Evolutionary conservation across 2,797 vertebrate genomes (phyloP), one percentile per base, ranked within the genome.

Genomic region (Alosa sapidissima): DNA sequence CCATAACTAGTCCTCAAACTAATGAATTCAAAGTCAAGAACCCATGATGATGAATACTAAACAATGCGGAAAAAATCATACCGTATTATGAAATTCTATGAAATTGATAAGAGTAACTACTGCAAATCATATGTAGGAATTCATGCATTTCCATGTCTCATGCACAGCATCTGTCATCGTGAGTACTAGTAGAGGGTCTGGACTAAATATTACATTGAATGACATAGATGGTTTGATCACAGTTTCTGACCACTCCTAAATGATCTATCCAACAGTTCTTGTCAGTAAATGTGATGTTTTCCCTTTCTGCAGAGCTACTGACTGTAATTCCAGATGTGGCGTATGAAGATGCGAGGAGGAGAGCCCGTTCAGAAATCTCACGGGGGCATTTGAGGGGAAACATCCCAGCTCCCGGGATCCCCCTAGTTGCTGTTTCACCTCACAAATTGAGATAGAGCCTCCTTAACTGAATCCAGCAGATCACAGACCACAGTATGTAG

Each of bases 381-480:
- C 36, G 33, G 14, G 68, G 68, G 36, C n/a, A 55, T 49, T n/a
- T 82, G 75, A 14, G 83, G 60, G 49, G 33, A 9, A 14, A 41
- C 41, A 81, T 62, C 33, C 36, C 21, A 65, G 33, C 65, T 65
- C 60, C 60, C 5, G 68, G 72, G 36, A 58, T 8, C 28, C 48
- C 81, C 75, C 81, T 47, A 82, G 45, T n/a, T 28, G n/a, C 51
- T 3, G 87, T 89, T 33, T 5, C 90, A 93, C 91, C 92, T 89
- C 94, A 96, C 95, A 96, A 96, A 96, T 94, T 96, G 94, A 96
- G 94, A 96, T 93, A 94, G 94, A 94, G 94, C 94, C 94, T 93
- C 87, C 88, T 91, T 96, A 95, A 96, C 95, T 95, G 94, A 93
- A 52, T 72, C 78, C 75, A 83, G 19, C n/a, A 47, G n/a, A 24